Percentiles rank a stretch among this genome's conserved stretches.
Conservation (phyloP, 2,888 invertebrate species). For the Anticlea derivata region DNA sequence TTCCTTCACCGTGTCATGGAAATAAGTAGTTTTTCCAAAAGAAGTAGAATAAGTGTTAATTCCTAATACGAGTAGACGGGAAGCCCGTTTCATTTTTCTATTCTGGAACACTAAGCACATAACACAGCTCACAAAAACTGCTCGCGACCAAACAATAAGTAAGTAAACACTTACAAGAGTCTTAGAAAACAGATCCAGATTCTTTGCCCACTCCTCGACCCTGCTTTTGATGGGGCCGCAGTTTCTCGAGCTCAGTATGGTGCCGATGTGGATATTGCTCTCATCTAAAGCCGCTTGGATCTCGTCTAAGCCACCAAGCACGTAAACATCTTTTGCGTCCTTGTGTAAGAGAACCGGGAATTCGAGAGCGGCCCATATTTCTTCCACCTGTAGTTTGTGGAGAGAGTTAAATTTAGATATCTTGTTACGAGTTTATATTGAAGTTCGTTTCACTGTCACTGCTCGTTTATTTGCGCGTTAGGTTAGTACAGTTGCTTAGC, state of each 20-base stretch:
- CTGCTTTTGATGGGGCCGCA: constrained; percentile 92
- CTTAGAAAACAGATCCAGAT: constrained; percentile 90
- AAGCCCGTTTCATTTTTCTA: no score
- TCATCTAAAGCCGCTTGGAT: constrained; percentile 92
- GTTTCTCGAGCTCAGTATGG: constrained; percentile 93
- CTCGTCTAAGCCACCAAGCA: constrained; percentile 93
- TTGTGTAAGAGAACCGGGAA: constrained; percentile 91
- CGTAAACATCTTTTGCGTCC: constrained; percentile 92
- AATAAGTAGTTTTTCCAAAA: no score
- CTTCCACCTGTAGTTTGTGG: constrained; percentile 86
- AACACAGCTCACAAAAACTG: no score
- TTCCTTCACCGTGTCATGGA: no score
- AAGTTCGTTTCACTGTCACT: no score
- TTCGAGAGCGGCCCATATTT: constrained; percentile 91
- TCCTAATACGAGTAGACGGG: no score
- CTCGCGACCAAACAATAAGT: no score
- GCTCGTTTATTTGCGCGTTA: no score
- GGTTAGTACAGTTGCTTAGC: no score
- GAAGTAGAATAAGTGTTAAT: no score
- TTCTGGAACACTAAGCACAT: no score
- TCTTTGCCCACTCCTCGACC: constrained; percentile 92
- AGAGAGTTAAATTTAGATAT: background rate
- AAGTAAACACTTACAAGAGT: constrained; percentile 91
- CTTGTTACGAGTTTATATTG: no score
- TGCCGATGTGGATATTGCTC: constrained; percentile 92